Evolutionary conservation across 2,113 vertebrate species (phyloP).

Genomic region (Antennarius striatus): DNA sequence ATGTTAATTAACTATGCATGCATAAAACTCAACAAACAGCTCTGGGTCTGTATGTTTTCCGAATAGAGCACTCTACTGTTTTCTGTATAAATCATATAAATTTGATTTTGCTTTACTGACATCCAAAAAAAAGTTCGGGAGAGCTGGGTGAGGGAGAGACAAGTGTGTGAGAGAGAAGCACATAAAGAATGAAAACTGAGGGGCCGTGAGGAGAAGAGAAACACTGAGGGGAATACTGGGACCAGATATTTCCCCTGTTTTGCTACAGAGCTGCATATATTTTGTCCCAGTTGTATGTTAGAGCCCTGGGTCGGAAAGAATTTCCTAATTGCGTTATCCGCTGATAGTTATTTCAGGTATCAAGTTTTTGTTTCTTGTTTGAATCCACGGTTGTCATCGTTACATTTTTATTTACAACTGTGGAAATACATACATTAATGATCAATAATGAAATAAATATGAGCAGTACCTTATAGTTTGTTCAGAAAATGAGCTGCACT

Average conservation of each 20-base stretch:
- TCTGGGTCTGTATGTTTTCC: too few species aligned
- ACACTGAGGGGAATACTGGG: conserved; percentile 40
- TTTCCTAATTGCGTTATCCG: conserved; percentile 18
- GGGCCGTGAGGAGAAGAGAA: conserved; percentile 10
- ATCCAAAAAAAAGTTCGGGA: conserved; percentile 23
- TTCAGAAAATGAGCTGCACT: not conserved
- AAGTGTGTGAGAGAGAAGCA: conserved; percentile 35
- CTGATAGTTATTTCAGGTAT: conserved; percentile 9
- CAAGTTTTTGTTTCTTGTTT: conserved; percentile 1
- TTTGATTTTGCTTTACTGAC: conserved; percentile 43
- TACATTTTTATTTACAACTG: not conserved
- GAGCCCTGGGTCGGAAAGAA: conserved; percentile 14
- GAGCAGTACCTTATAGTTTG: conserved; percentile 17
- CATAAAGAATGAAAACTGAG: conserved; percentile 16
- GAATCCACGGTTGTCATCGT: not conserved
- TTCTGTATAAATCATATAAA: conserved; percentile 53
- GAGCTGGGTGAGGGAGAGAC: conserved; percentile 15
- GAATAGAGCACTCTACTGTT: conserved; percentile 15
- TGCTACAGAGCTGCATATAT: conserved; percentile 44
- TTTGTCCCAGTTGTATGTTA: conserved; percentile 28
- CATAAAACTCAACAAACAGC: too few species aligned
- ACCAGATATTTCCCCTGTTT: conserved; percentile 46
- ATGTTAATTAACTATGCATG: too few species aligned
- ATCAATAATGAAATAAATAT: conserved; percentile 5
- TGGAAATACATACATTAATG: conserved; percentile 2